Conservation (phyloP, 2,888 invertebrate genomes). For the Hemaris fuciformis region DNA sequence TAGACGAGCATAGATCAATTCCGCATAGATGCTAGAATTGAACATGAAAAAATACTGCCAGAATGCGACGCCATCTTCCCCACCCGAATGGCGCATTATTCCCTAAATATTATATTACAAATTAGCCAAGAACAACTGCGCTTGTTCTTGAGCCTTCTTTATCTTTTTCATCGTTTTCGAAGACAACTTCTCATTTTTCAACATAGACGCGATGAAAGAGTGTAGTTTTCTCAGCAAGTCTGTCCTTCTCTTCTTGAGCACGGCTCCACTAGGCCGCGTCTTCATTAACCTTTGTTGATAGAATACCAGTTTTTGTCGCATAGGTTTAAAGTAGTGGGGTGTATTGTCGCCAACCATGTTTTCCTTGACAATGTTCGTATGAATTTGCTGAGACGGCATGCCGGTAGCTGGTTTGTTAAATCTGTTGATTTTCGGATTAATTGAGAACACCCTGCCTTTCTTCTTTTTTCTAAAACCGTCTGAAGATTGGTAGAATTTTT, state of each 20-base stretch:
- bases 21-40: slow-evolving; percentile 33
- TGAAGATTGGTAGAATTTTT: slow-evolving; percentile 45
- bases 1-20: slow-evolving; percentile 50
- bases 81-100: slow-evolving; percentile 36
- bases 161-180: slow-evolving; percentile 55
- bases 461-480: slow-evolving; percentile 34
- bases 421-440: slow-evolving; percentile 36
- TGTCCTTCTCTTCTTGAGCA: slow-evolving; percentile 42
- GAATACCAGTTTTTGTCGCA: slow-evolving; percentile 41
- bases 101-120: slow-evolving; percentile 50
- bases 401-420: slow-evolving; percentile 33
- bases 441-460: slow-evolving; percentile 37
- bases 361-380: slow-evolving; percentile 20
- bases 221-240: slow-evolving; percentile 47
- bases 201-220: slow-evolving; percentile 41
- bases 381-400: slow-evolving; percentile 36
- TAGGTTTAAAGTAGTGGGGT: slow-evolving; percentile 20
- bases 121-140: slow-evolving; percentile 59
- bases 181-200: slow-evolving; percentile 38
- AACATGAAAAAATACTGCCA: slow-evolving; percentile 35
- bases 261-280: slow-evolving; percentile 36
- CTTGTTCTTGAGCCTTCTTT: slow-evolving; percentile 53
- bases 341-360: slow-evolving; percentile 2
- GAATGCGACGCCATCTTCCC: slow-evolving; percentile 31
- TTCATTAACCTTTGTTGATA: slow-evolving; percentile 44